Evolutionary conservation across 2,113 vertebrate species (phyloP), one percentile per base, ranked within the genome.

Genomic region (Pica pica): DNA sequence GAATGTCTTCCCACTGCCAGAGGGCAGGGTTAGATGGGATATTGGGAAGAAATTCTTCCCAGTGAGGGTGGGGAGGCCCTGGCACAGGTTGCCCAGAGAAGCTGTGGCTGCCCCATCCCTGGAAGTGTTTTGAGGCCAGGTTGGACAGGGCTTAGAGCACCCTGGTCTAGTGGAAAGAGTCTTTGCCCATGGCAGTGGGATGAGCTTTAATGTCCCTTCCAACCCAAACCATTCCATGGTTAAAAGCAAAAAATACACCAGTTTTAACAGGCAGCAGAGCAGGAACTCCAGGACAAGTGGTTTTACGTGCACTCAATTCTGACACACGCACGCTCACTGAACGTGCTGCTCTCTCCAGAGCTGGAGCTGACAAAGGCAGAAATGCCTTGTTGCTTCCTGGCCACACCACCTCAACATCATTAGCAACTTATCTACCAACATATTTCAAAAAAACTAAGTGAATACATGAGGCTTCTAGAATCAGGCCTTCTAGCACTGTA

Each of bases 291-390:
- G 53, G 65, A 63, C 15, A 69, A 33, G 53, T 4, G 23, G 37
- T 28, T 71, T 61, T 67, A 37, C 0, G 0, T 2, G 2, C 15
- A 12, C 55, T 65, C 50, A 49, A 31, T 63, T 86, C 42, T 21
- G 60, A 68, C 37, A 44, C 31, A 41, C 1, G 0, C 6, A 6
- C 1, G 1, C 11, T 20, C 28, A 23, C 30, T 53, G 41, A 33
- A 70, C 0, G 0, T 19, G 59, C 55, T 28, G 57, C 83, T 10
- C 2, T 6, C 80, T 37, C 78, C 22, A n/a, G 41, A 42, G 44
- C 6, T 30, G 8, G 52, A 52, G 59, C 52, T 2, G 11, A 71
- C n/a, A 47, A 41, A 56, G 31, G 31, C 52, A 67, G 44, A 89
- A 67, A 44, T 46, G 16, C 16, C 53, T 68, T 16, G 14, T 1